Conservation (phyloP, 1,140 invertebrate species). For the Teleopsis dalmanni region DNA sequence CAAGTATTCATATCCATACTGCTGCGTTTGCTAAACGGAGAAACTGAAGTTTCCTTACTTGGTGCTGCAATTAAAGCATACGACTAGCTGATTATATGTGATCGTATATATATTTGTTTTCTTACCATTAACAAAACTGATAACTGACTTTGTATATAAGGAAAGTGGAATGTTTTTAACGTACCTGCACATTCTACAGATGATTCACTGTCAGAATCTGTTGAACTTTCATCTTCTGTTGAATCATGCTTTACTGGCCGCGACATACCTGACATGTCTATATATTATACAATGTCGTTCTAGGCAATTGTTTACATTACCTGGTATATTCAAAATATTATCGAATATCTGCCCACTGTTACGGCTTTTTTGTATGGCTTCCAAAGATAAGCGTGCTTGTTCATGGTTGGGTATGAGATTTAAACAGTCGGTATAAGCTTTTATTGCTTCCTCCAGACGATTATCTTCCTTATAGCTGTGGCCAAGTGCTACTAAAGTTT, state of each 20-base stretch:
- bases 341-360: conserved; percentile 2
- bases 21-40: conserved; percentile 68
- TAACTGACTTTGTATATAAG: too few relatives aligned
- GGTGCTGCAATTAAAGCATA: too few relatives aligned
- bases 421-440: conserved; percentile 74
- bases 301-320: background rate
- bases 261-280: too few relatives aligned
- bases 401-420: conserved; percentile 73
- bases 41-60: conserved; percentile 63
- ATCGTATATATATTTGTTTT: too few relatives aligned
- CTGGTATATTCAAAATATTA: background rate
- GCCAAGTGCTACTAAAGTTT: conserved; percentile 79
- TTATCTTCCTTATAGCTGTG: conserved; percentile 78
- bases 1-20: conserved; percentile 19
- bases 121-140: too few relatives aligned
- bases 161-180: too few relatives aligned
- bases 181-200: too few relatives aligned
- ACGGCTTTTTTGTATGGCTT: conserved; percentile 41
- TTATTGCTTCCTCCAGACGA: conserved; percentile 75
- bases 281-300: too few relatives aligned
- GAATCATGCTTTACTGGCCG: too few relatives aligned
- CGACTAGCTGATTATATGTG: too few relatives aligned
- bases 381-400: conserved; percentile 72
- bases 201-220: too few relatives aligned
- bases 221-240: too few relatives aligned